Percentiles rank a stretch among this genome's conserved stretches.
Conservation (phyloP, 2,888 invertebrate species). For the Hydropsyche betteni region DNA sequence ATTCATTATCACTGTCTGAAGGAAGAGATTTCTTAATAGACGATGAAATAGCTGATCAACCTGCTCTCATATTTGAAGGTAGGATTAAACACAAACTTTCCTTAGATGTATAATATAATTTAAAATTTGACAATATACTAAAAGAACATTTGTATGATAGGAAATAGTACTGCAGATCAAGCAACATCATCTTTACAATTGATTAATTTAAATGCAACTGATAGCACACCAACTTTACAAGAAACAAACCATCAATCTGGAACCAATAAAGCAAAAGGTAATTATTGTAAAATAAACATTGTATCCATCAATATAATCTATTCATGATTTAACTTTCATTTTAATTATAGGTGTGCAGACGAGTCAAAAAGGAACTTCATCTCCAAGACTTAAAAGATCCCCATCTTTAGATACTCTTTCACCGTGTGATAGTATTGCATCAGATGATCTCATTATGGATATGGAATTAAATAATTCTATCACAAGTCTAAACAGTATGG, state of each 20-base stretch:
- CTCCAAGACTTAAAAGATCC: constrained; percentile 66
- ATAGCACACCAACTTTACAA: constrained; percentile 49
- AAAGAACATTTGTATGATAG: constrained; percentile 53
- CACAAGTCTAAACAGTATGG: constrained; percentile 67
- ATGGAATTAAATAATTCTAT: constrained; percentile 75
- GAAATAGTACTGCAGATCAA: constrained; percentile 57
- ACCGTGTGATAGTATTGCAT: constrained; percentile 83
- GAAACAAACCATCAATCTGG: constrained; percentile 43
- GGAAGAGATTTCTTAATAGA: constrained; percentile 84
- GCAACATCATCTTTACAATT: constrained; percentile 60
- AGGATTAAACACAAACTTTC: constrained; percentile 50
- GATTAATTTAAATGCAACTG: constrained; percentile 59
- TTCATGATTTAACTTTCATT: not conserved
- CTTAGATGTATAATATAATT: not conserved
- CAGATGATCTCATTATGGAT: constrained; percentile 89
- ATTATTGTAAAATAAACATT: constrained; percentile 17
- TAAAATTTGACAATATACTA: constrained; percentile 28
- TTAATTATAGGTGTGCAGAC: not conserved
- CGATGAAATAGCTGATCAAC: constrained; percentile 92
- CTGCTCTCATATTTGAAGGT: constrained; percentile 81
- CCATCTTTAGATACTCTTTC: constrained; percentile 84
- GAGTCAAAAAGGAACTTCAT: constrained; percentile 50
- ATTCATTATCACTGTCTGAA: constrained; percentile 82
- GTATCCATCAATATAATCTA: not conserved
- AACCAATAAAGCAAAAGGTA: constrained; percentile 48